Evolutionary conservation across 2,888 invertebrate species (phyloP).

Genomic region (Apamea sordens): DNA sequence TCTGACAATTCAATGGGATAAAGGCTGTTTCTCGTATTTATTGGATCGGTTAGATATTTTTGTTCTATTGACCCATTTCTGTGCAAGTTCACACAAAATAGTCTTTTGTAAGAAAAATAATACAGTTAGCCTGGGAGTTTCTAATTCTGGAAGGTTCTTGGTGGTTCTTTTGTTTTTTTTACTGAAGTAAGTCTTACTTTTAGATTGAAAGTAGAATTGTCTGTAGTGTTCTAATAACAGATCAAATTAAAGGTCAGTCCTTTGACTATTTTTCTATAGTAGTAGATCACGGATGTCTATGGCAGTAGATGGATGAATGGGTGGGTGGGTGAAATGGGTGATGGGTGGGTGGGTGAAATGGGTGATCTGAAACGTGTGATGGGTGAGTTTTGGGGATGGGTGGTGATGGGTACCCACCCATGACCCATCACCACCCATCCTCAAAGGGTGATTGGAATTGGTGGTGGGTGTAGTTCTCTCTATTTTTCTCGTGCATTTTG

Average conservation of each 20-base stretch:
- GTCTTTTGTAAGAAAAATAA: neutral
- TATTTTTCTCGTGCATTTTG: too few species aligned
- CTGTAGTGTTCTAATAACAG: neutral
- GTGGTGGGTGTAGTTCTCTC: too few species aligned
- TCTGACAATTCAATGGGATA: slow-evolving; percentile 76
- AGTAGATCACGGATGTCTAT: neutral
- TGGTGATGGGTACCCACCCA: too few species aligned
- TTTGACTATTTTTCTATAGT: neutral
- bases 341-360: too few species aligned
- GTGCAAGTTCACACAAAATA: slow-evolving; percentile 6
- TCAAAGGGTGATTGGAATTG: too few species aligned
- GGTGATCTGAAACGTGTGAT: too few species aligned
- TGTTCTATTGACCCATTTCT: slow-evolving; percentile 47
- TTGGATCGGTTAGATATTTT: slow-evolving; percentile 59
- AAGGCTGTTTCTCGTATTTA: slow-evolving; percentile 55
- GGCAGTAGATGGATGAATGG: too few species aligned
- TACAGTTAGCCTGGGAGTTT: neutral
- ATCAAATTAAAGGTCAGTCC: neutral
- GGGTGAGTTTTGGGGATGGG: too few species aligned
- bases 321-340: too few species aligned
- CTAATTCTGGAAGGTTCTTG: neutral
- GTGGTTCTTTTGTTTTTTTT: neutral
- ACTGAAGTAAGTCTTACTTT: neutral
- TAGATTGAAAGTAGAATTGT: neutral
- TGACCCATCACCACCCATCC: too few species aligned